Conservation (phyloP, 2,888 invertebrate genomes). For the Rhamphomyia laevipes region DNA sequence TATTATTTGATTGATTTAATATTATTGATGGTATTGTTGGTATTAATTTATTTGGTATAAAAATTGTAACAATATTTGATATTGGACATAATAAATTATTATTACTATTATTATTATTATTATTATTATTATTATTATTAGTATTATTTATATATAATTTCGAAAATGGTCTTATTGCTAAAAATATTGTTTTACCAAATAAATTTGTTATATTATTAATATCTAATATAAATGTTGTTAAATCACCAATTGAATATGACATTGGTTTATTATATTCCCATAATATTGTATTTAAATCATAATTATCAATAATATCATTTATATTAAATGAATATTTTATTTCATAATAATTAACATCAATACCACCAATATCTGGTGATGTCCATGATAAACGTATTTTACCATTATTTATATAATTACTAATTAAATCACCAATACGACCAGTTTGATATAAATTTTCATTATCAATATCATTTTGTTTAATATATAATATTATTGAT, state of each 20-base stretch:
- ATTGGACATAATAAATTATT: constrained; percentile 36
- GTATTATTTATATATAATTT: constrained; percentile 24
- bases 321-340: constrained; percentile 39
- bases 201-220: constrained; percentile 38
- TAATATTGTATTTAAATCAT: constrained; percentile 34
- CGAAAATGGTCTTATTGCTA: constrained; percentile 42
- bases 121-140: background rate
- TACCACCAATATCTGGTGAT: constrained; percentile 46
- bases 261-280: constrained; percentile 40
- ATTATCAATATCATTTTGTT: constrained; percentile 29
- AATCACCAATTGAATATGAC: constrained; percentile 41
- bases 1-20: background rate
- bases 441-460: constrained; percentile 21
- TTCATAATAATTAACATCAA: constrained; percentile 41
- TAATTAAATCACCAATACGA: constrained; percentile 44
- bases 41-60: constrained; percentile 30
- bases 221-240: constrained; percentile 33
- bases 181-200: constrained; percentile 41
- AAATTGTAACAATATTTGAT: constrained; percentile 44
- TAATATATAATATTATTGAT: constrained; percentile 38
- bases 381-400: constrained; percentile 46
- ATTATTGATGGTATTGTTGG: background rate
- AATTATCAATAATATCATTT: constrained; percentile 39
- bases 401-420: constrained; percentile 38
- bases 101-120: no score